phyloP scores from a whole-genome alignment of 2,113 vertebrate species.

The Onychorhynchus coronatus region DNA sequence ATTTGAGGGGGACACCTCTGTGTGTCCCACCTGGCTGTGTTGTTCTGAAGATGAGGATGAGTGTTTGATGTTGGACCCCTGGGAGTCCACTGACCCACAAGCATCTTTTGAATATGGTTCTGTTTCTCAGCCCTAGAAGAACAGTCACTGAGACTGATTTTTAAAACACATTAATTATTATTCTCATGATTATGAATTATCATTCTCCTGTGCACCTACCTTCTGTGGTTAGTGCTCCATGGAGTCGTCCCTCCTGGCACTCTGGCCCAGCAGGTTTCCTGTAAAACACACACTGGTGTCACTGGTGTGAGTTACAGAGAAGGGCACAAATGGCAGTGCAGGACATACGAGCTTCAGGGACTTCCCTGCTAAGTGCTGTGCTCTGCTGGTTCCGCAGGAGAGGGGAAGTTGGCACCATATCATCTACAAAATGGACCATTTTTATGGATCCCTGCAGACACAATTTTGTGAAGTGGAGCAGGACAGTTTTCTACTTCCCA shows the following conservation, averaged over 20 bases:
- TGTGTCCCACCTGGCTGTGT: neutral
- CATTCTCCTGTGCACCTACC: neutral
- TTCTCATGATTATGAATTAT: neutral
- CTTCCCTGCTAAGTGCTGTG: neutral
- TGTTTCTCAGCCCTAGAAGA: neutral
- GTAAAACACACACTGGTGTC: rapidly evolving
- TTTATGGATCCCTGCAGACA: neutral
- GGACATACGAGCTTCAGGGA: neutral
- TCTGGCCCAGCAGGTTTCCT: neutral
- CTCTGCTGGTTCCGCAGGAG: neutral
- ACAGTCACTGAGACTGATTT: neutral
- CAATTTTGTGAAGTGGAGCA: neutral
- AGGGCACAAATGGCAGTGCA: neutral
- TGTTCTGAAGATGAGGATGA: neutral
- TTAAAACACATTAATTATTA: neutral
- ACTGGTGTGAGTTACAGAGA: neutral
- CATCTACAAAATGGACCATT: neutral
- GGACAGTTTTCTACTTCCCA: neutral
- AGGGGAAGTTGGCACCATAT: neutral
- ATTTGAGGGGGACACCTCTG: neutral
- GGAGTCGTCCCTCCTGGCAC: neutral
- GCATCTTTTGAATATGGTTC: neutral
- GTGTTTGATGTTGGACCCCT: neutral
- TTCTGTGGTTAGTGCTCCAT: neutral
- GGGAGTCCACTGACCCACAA: neutral